Conservation (phyloP, 1,140 invertebrate species). For the Eupristina koningsbergeri region DNA sequence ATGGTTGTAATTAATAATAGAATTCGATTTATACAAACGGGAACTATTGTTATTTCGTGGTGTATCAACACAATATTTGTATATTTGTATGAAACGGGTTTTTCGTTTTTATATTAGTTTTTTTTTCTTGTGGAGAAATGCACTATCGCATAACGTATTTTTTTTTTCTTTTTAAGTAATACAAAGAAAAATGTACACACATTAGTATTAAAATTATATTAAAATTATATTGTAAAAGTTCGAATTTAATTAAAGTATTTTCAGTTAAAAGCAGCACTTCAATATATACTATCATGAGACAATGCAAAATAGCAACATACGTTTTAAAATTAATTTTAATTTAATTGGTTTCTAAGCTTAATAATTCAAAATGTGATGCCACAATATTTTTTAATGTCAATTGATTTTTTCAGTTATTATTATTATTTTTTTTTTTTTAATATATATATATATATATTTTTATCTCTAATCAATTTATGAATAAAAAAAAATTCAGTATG, state of each 20-base stretch:
- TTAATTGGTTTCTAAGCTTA: constrained; percentile 5
- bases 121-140: constrained; percentile 32
- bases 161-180: constrained; percentile 38
- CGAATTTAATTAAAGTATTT: constrained; percentile 31
- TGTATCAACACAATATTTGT: constrained; percentile 46
- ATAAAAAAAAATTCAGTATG: constrained; percentile 40
- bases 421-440: constrained; percentile 25
- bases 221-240: constrained; percentile 40
- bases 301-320: constrained; percentile 40
- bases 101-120: constrained; percentile 29
- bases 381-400: constrained; percentile 16
- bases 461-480: constrained; percentile 39
- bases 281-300: constrained; percentile 8
- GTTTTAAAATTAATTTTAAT: too few relatives aligned
- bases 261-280: constrained; percentile 9
- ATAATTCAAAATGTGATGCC: constrained; percentile 12
- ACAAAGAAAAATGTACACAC: constrained; percentile 21
- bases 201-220: constrained; percentile 37
- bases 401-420: too few relatives aligned
- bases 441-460: constrained; percentile 39
- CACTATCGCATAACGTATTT: constrained; percentile 31
- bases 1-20: constrained; percentile 40
- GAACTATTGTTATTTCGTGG: constrained; percentile 37
- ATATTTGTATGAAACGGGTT: constrained; percentile 35
- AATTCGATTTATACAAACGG: constrained; percentile 36